These are phyloP conservation scores for Drosophila mulleri DNA, from an alignment of 2,888 invertebrate genomes.

Conservation along the genomic window DNA sequence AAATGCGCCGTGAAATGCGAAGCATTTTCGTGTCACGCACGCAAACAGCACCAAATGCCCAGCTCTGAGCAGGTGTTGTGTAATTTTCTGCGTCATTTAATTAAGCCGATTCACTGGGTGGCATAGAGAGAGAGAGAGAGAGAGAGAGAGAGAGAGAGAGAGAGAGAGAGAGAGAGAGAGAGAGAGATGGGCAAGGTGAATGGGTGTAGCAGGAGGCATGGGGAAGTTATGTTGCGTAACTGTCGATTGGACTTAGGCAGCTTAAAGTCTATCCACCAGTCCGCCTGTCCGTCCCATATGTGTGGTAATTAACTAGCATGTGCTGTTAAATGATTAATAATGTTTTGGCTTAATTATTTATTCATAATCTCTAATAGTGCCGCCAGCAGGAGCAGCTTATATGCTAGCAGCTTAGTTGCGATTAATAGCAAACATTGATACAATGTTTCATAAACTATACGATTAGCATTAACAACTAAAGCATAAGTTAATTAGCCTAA, in stretches of 20 bases:
- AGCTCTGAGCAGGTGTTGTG: constrained; percentile 55
- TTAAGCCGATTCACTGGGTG: constrained; percentile 80
- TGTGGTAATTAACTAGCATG: constrained; percentile 65
- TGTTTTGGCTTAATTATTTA: constrained; percentile 76
- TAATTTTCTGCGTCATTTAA: constrained; percentile 85
- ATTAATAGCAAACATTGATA: constrained; percentile 68
- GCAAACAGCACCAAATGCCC: background rate
- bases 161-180: background rate
- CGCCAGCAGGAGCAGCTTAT: constrained; percentile 51
- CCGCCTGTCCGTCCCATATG: background rate
- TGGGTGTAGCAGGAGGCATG: background rate
- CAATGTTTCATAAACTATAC: constrained; percentile 54
- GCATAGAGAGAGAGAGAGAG: background rate
- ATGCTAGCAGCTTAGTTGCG: constrained; percentile 57
- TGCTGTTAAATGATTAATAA: constrained; percentile 61
- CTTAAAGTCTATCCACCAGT: constrained; percentile 30
- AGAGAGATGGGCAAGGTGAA: no score
- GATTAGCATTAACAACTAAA: constrained; percentile 19
- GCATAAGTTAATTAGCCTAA: background rate
- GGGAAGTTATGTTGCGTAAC: constrained; percentile 17
- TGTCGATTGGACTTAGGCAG: constrained; percentile 37
- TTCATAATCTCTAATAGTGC: constrained; percentile 74
- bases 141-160: background rate
- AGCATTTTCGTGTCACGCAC: background rate
- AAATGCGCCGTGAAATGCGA: background rate